Evolutionary conservation across 2,113 vertebrate species (phyloP).

Genomic region (Rousettus leschenaultii): DNA sequence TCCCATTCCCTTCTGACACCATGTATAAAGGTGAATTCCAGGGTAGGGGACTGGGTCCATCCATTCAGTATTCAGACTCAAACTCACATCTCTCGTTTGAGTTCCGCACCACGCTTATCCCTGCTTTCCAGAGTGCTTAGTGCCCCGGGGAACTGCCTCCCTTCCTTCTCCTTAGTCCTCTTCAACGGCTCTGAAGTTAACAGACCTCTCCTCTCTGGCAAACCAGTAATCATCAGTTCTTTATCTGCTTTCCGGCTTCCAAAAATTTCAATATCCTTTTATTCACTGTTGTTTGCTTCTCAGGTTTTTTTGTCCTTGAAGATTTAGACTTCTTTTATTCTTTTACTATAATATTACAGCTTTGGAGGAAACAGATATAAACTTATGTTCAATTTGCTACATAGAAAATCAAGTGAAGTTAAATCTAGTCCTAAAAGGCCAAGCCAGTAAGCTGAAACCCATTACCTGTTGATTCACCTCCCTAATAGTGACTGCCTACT

Average conservation of each 20-base stretch:
- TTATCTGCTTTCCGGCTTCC: not conserved
- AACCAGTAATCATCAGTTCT: not conserved
- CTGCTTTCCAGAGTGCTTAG: not conserved
- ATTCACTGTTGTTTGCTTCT: not conserved
- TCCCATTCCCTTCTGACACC: not conserved
- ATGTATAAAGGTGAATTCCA: not conserved
- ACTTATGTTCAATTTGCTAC: not conserved
- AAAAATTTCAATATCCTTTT: not conserved
- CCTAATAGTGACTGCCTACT: not conserved
- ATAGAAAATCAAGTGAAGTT: not conserved
- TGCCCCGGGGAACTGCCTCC: not conserved
- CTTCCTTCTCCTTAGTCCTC: not conserved
- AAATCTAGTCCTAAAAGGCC: not conserved
- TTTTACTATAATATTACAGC: not conserved
- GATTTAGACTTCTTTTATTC: not conserved
- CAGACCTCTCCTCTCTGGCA: not conserved
- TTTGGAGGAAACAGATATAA: constrained; percentile 10
- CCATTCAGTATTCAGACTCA: not conserved
- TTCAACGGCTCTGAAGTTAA: not conserved
- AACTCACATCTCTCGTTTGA: not conserved
- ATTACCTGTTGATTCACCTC: not conserved
- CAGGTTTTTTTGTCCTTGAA: not conserved
- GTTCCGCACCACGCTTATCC: not conserved
- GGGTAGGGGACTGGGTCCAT: not conserved
- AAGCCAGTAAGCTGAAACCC: not conserved